phyloP scores from a whole-genome alignment of 1,140 invertebrate genomes.

The Delia radicum region DNA sequence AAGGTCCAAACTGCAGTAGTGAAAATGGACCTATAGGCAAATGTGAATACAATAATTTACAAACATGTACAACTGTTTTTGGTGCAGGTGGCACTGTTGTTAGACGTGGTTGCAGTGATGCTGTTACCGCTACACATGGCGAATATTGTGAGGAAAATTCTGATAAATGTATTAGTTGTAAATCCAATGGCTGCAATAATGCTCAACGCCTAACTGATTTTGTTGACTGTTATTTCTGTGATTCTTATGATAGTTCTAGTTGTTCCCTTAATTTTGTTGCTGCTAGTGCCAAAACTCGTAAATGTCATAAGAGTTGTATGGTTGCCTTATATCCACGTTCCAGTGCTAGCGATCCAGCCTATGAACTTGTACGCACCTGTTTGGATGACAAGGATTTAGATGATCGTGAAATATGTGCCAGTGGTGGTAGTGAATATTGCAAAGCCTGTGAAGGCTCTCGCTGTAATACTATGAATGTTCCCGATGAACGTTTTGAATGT shows the following conservation, averaged over 20 bases:
- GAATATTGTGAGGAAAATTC: slow-evolving; percentile 39
- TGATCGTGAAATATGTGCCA: slow-evolving; percentile 35
- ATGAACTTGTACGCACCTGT: slow-evolving; percentile 43
- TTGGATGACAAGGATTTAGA: slow-evolving; percentile 43
- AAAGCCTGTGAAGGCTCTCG: slow-evolving; percentile 33
- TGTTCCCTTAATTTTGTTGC: slow-evolving; percentile 28
- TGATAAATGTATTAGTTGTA: slow-evolving; percentile 39
- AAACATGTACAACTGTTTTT: slow-evolving; percentile 45
- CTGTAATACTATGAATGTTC: slow-evolving; percentile 36
- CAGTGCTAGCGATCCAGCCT: slow-evolving; percentile 37
- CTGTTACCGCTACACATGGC: slow-evolving; percentile 28
- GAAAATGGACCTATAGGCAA: background rate
- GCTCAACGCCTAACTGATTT: slow-evolving; percentile 33
- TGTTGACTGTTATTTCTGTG: slow-evolving; percentile 46
- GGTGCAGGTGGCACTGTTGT: slow-evolving; percentile 29
- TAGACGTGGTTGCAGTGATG: slow-evolving; percentile 45
- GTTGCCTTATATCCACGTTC: slow-evolving; percentile 46
- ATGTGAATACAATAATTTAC: slow-evolving; percentile 44
- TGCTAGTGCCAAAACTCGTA: slow-evolving; percentile 32
- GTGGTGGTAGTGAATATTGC: slow-evolving; percentile 34
- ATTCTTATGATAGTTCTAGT: slow-evolving; percentile 35
- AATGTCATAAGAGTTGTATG: slow-evolving; percentile 45
- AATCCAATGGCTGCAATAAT: slow-evolving; percentile 47
- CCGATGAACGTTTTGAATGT: slow-evolving; percentile 38
- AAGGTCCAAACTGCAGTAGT: slow-evolving; percentile 27